Base-by-base conservation (phyloP, 1,140 invertebrate species). In the Alviniconcha marisindica region DNA sequence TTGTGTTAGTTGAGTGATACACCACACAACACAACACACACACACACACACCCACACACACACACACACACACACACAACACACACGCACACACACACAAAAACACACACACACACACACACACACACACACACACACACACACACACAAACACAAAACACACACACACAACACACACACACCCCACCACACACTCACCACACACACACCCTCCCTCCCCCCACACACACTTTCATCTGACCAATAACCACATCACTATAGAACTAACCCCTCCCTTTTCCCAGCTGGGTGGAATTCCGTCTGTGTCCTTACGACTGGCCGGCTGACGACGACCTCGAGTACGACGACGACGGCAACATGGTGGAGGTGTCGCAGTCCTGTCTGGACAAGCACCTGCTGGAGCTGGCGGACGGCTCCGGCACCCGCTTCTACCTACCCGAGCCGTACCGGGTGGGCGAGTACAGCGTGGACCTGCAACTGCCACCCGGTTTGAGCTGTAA, bases 311-410 rank as follows among this genome's bases (percentile, higher is more conserved):
- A 87, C 80, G 87, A 88, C 74, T 76, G 83, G 38, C 86, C 87
- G 4, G 63, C 21, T 24, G 24, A 51, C 15, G 86, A 80, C 4
- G 87, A 88, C 44, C 31, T 88, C 5, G 87, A 88, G 74, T 48
- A 38, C 15, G 82, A 85, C 48, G 77, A 33, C 1, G 40, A 78
- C 1, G 85, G 87, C 0, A 31, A 84, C n/a, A 83, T 88, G 24
- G 76, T 87, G 60, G 86, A 88, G 69, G 88, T 88, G 31, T 85
- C 83, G 0, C 95, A 96, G 84, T 92, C 94, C 0, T 96, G 95
- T 87, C 95, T 96, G 85, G 87, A 94, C 21, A 89, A 92, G 38
- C 74, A 95, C 86, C 84, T 90, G 0, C 83, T 96, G 18, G 83
- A 86, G 12, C 87, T 95, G 24, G 88, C 87, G 2, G 92, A 96